A percentile compares a stretch with the other conserved stretches of the same genome.
Evolutionary conservation across 1,140 invertebrate genomes (phyloP).

Genomic region (Pollicipes pollicipes): DNA sequence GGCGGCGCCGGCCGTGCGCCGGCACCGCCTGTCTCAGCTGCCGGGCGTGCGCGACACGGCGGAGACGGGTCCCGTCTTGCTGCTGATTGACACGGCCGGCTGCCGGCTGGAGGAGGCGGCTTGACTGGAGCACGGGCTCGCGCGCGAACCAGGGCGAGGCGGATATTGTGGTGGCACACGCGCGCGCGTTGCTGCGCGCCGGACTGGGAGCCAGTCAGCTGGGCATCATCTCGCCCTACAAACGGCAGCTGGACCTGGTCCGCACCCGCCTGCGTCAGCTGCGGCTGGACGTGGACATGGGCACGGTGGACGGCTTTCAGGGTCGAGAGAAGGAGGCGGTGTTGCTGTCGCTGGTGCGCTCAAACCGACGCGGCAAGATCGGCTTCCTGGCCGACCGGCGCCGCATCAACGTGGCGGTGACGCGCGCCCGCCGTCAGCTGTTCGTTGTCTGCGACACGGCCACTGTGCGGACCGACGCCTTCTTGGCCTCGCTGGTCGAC

Average conservation of each 20-base stretch:
- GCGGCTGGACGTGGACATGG: conserved; percentile 31
- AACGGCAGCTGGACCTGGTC: conserved; percentile 28
- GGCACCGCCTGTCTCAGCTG: neutral
- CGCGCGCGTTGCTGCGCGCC: conserved; percentile 29
- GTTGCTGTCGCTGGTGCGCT: conserved; percentile 33
- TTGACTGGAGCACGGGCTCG: conserved; percentile 35
- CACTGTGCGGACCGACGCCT: conserved; percentile 32
- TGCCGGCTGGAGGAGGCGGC: conserved; percentile 33
- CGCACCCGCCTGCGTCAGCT: conserved; percentile 22
- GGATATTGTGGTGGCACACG: conserved; percentile 32
- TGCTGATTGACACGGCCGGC: conserved; percentile 38
- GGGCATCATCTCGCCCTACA: conserved; percentile 42
- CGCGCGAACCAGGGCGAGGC: conserved; percentile 41
- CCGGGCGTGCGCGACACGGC: neutral
- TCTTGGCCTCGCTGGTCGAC: conserved; percentile 32
- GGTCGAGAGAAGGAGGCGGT: conserved; percentile 37
- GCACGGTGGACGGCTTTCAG: conserved; percentile 41
- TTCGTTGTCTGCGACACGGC: conserved; percentile 36
- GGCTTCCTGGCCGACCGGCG: conserved; percentile 41
- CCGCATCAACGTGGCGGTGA: conserved; percentile 43
- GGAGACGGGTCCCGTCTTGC: conserved; percentile 20
- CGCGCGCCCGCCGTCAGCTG: conserved; percentile 36
- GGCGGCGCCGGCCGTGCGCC: conserved; percentile 23
- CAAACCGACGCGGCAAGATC: conserved; percentile 28
- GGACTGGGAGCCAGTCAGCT: conserved; percentile 33